Evolutionary conservation across 2,888 invertebrate species (phyloP).

Genomic region (Mimachlamys varia): DNA sequence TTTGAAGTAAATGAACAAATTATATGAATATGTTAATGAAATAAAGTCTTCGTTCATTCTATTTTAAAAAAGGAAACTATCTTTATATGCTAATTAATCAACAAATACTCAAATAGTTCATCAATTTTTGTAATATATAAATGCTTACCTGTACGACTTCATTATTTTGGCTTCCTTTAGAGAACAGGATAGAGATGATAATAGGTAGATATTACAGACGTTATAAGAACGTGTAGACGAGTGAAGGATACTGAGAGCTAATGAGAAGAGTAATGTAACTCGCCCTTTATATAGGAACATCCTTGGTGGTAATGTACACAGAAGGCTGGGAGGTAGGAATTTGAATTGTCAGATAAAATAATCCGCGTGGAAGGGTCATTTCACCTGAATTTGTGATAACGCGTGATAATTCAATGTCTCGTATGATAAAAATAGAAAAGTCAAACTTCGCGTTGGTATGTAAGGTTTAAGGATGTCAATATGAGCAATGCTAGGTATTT

Average conservation of each 20-base stretch:
- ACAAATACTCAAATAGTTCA: too few relatives aligned
- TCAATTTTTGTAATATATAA: not conserved
- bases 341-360: conserved; percentile 31
- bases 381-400: conserved; percentile 4
- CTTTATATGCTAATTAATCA: too few relatives aligned
- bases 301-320: conserved; percentile 1
- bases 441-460: conserved; percentile 31
- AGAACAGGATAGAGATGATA: too few relatives aligned
- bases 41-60: too few relatives aligned
- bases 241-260: not conserved
- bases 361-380: conserved; percentile 11
- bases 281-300: not conserved
- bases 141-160: not conserved
- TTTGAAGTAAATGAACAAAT: too few relatives aligned
- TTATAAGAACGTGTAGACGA: not conserved
- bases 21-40: too few relatives aligned
- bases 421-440: conserved; percentile 14
- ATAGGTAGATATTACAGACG: not conserved
- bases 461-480: conserved; percentile 31
- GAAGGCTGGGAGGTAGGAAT: conserved; percentile 24
- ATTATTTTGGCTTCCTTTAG: not conserved
- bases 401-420: not conserved
- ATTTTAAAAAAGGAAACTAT: too few relatives aligned
- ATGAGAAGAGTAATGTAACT: not conserved
- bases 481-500: not conserved